Conservation (phyloP, 2,888 invertebrate genomes). For the Corbicula japonica region DNA sequence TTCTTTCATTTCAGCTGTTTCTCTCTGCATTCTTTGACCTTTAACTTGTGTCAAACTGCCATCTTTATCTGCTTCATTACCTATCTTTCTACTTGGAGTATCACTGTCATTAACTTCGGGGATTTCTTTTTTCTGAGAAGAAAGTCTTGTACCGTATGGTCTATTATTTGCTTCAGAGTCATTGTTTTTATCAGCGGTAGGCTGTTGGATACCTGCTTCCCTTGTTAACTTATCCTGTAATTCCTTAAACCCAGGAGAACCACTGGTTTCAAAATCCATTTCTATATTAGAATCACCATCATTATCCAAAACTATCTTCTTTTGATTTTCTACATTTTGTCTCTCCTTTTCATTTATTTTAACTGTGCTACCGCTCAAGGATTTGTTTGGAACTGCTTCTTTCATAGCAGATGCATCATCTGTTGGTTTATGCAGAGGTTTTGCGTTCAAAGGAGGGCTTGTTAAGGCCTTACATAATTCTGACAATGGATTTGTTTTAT, state of each 20-base stretch:
- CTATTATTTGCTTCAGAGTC: background rate
- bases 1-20: conserved; percentile 35
- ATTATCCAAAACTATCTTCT: background rate
- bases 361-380: background rate
- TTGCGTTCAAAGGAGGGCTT: background rate
- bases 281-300: background rate
- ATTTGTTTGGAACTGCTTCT: too few species aligned
- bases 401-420: too few species aligned
- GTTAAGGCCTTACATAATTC: background rate
- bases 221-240: conserved; percentile 10
- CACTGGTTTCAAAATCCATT: background rate
- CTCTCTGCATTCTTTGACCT: background rate
- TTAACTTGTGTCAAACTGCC: background rate
- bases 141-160: conserved; percentile 2
- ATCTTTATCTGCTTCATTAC: background rate
- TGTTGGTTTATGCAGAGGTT: too few species aligned
- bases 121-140: background rate
- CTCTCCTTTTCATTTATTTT: conserved; percentile 3
- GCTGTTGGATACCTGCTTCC: conserved; percentile 10
- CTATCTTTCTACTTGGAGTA: background rate
- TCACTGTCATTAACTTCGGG: background rate
- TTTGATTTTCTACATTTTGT: background rate
- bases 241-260: conserved; percentile 17
- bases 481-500: background rate
- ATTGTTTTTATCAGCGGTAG: background rate